Base-by-base conservation (phyloP, 2,888 invertebrate species). In the Smittia aterrima region DNA sequence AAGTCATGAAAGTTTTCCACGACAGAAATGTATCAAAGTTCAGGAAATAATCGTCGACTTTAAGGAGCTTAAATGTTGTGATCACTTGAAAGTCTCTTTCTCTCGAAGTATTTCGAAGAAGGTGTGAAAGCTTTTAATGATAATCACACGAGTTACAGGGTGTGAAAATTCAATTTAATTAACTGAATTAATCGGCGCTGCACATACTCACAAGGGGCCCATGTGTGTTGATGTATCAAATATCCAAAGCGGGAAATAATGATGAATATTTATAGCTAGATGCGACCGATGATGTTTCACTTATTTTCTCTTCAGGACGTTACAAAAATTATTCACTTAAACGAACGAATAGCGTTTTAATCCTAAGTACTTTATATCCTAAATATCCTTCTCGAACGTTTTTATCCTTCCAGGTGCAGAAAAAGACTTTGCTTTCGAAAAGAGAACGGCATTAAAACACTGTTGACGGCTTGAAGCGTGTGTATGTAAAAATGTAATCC, bases 131-230 rank as follows among this genome's bases (percentile, higher is more conserved):
- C 3, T 32, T 32, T 32, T 32, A 32, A 32, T 32, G 32, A 32
- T 32, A 32, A 32, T 32, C 32, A 9, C 32, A 32, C 32, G 32
- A n/a, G n/a, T n/a, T n/a, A n/a, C 16, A 6, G 47, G 47, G 47
- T 16, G 47, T 47, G 47, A 47, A 47, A n/a, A 54, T 32, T 53
- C 53, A 70, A 70, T 54, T 70, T 70, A 70, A 70, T 54, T 54
- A 68, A 70, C 54, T 70, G 25, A 16, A 70, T n/a, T 27, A 53
- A 70, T 25, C 20, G 20, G 9, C 16, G 47, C 25, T 24, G 4
- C 25, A 62, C 32, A 66, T 77, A 82, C 83, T 82, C 79, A 83
- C 83, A 83, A 83, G 83, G 83, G 83, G 83, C 82, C 83, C 83
- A 83, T 83, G 82, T 80, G 83, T 82, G 80, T 83, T 82, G 83